These are phyloP conservation scores for Apteryx owenii DNA, from an alignment of 2,113 vertebrate species.

Conservation along the genomic window DNA sequence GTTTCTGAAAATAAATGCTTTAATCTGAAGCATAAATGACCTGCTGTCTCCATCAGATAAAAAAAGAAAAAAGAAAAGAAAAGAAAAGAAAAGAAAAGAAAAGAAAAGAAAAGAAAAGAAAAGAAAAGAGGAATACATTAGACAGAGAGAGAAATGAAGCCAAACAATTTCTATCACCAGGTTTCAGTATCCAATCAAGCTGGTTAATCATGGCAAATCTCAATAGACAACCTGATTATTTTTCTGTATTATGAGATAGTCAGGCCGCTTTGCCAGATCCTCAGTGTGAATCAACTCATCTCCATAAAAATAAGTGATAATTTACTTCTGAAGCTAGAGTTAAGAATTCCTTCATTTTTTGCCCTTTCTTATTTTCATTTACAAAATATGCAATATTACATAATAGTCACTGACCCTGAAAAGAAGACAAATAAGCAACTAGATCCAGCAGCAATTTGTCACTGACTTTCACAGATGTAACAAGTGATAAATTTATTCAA, in stretches of 20 bases:
- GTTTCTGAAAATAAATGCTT: background rate
- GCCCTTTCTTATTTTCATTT: background rate
- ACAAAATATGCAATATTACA: background rate
- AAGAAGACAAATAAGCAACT: background rate
- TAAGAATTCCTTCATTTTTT: background rate
- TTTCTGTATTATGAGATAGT: background rate
- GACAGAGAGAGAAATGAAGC: background rate
- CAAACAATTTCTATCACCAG: background rate
- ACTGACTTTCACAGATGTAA: background rate
- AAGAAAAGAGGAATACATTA: background rate
- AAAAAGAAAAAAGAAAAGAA: background rate
- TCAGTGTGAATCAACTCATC: background rate
- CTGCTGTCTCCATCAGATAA: background rate
- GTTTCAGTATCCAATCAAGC: background rate
- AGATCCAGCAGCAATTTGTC: background rate
- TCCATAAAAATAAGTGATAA: background rate
- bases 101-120: background rate
- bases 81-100: no score
- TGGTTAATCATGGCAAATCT: background rate
- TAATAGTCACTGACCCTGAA: background rate
- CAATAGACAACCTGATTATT: background rate
- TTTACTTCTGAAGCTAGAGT: background rate
- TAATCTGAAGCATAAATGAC: background rate
- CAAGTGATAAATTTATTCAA: background rate
- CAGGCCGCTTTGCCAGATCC: background rate